Percentiles rank a stretch among this genome's conserved stretches.
Evolutionary conservation across 2,797 vertebrate genomes (phyloP).

Genomic region (Esox lucius): DNA sequence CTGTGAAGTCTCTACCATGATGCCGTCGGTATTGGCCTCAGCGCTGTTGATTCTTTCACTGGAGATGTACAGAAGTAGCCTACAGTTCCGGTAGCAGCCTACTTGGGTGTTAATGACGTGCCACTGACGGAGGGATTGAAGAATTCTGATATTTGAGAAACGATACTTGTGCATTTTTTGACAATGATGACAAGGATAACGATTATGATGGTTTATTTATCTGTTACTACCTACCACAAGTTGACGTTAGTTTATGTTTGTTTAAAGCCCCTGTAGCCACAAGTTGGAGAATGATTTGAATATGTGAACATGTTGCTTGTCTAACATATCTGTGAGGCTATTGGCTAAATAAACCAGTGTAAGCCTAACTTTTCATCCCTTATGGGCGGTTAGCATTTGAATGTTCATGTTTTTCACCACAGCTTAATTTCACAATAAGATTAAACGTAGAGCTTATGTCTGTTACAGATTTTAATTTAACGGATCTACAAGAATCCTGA

Average conservation of each 20-base stretch:
- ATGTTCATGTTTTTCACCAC: not conserved
- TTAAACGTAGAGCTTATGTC: not conserved
- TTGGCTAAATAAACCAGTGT: not conserved
- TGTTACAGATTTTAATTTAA: not conserved
- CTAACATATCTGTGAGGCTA: not conserved
- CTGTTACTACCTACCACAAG: too few relatives aligned
- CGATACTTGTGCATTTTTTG: conserved; percentile 32
- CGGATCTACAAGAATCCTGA: not conserved
- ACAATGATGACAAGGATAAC: too few relatives aligned
- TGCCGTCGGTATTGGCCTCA: conserved; percentile 25
- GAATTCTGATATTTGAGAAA: conserved; percentile 55
- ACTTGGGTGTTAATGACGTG: conserved; percentile 63
- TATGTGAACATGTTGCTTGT: not conserved
- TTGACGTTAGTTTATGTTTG: not conserved
- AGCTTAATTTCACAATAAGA: not conserved
- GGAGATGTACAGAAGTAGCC: conserved; percentile 36
- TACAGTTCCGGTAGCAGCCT: conserved; percentile 24
- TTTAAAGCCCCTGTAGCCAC: not conserved
- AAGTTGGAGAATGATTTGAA: not conserved
- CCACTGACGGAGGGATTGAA: conserved; percentile 43
- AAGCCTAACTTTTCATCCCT: not conserved
- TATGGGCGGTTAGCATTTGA: not conserved
- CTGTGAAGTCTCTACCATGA: conserved; percentile 74
- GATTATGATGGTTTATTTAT: too few relatives aligned
- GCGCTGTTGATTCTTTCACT: conserved; percentile 36